Evolutionary conservation across 37 sponge, comb jelly and placozoan species (phyloP).

Genomic region (Eunapius fragilis): DNA sequence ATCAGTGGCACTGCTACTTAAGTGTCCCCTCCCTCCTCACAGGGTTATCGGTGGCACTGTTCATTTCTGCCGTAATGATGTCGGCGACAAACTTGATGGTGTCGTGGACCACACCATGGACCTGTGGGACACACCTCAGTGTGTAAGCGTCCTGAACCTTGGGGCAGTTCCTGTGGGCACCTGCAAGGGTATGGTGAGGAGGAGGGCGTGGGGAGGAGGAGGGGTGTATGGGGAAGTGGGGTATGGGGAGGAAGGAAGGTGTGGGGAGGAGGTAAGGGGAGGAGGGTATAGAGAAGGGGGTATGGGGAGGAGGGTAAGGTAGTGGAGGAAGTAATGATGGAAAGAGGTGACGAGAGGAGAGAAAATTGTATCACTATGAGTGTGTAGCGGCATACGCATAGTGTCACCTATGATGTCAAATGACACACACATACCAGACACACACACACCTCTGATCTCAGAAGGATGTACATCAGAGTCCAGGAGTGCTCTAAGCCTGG

Average conservation of each 20-base stretch:
- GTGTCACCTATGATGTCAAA: background rate
- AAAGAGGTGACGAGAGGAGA: background rate
- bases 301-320: background rate
- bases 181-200: constrained; percentile 17
- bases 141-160: constrained; percentile 95
- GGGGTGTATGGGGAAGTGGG: background rate
- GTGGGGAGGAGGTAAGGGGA: background rate
- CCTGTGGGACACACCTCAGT: constrained; percentile 82
- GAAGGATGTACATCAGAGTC: constrained; percentile 86
- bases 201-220: background rate
- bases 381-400: background rate
- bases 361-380: background rate
- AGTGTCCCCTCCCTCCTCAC: constrained; percentile 38
- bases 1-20: constrained; percentile 92
- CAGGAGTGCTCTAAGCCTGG: constrained; percentile 77
- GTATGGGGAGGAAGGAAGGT: background rate
- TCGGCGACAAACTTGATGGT: constrained; percentile 88
- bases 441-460: constrained; percentile 76
- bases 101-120: constrained; percentile 90
- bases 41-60: constrained; percentile 98
- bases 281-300: too few relatives aligned
- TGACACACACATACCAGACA: constrained; percentile 28
- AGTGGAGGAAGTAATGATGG: background rate
- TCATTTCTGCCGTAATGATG: constrained; percentile 88
- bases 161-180: constrained; percentile 67